Evolutionary conservation across 37 sponge, comb jelly and placozoan genomes (phyloP), one percentile per base, ranked within the genome.

Genomic region (Beroe forskalii): DNA sequence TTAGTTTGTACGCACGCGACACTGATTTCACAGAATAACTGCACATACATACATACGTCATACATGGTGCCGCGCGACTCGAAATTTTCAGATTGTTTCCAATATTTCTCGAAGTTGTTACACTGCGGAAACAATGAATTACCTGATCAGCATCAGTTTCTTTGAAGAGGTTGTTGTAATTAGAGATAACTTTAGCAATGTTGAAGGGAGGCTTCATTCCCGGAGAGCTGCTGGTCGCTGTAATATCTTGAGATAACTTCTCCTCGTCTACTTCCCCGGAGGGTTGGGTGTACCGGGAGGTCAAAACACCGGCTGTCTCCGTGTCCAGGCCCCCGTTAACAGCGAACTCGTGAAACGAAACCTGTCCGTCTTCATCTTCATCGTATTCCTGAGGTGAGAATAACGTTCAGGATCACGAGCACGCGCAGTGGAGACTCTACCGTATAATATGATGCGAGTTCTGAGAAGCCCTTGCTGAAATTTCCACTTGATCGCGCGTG

Each of bases 331-430:
- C 72, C 4, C 72, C 72, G 19, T 36, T 8, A 0, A 69, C 1
- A 19, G 37, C 72, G 32, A 69, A 69, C 72, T 69, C 72, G 27
- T 32, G 36, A 37, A 69, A 69, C 39, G 72, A 33, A 4, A 69
- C 32, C 72, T 69, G 72, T 8, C 19, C 2, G 39, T 69, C 72
- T 2, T 36, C 8, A 32, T 69, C 38, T 1, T 36, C 72, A 35
- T 69, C 72, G 1, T 33, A 69, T 19, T 69, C 72, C 72, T 69
- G 72, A 36, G 12, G 25, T 55, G n/a, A n/a, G n/a, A n/a, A n/a
- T n/a, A n/a, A n/a, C n/a, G n/a, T n/a, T n/a, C n/a, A n/a, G n/a
- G n/a, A n/a, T n/a, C n/a, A n/a, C n/a, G n/a, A n/a, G n/a, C n/a
- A n/a, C n/a, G n/a, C n/a, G n/a, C n/a, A n/a, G n/a, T n/a, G n/a